These are phyloP conservation scores for Crax fasciolata DNA, from an alignment of 2,797 vertebrate genomes.

Conservation along the genomic window DNA sequence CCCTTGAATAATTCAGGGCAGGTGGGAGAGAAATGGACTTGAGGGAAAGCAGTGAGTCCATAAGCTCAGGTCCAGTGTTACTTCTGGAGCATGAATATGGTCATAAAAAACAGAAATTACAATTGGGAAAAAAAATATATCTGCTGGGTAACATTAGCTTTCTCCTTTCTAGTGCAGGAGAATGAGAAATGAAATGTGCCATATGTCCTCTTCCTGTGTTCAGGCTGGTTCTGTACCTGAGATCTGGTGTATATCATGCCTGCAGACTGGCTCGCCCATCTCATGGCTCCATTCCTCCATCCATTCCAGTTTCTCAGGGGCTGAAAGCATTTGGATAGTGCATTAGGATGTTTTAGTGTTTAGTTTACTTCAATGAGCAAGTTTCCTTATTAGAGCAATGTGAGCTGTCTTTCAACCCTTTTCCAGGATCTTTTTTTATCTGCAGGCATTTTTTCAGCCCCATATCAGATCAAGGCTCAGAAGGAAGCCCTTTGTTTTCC, in stretches of 20 bases:
- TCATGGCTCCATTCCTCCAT: background rate
- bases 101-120: background rate
- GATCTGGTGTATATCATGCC: background rate
- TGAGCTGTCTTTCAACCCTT: conserved; percentile 28
- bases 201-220: conserved; percentile 32
- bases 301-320: background rate
- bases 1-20: background rate
- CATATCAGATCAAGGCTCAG: background rate
- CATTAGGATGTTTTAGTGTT: background rate
- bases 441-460: background rate
- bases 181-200: conserved; percentile 37
- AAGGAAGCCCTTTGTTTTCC: background rate
- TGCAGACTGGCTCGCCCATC: accelerated
- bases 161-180: background rate
- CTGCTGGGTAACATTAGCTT: background rate
- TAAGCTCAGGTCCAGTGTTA: conserved; percentile 32
- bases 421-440: conserved; percentile 19
- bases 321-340: background rate
- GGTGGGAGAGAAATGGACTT: conserved; percentile 53
- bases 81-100: background rate
- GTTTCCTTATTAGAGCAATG: background rate
- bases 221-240: conserved; percentile 62
- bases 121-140: background rate
- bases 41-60: conserved; percentile 33
- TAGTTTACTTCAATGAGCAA: background rate